Conservation (phyloP, 2,888 invertebrate genomes). For the Agriopis marginaria region DNA sequence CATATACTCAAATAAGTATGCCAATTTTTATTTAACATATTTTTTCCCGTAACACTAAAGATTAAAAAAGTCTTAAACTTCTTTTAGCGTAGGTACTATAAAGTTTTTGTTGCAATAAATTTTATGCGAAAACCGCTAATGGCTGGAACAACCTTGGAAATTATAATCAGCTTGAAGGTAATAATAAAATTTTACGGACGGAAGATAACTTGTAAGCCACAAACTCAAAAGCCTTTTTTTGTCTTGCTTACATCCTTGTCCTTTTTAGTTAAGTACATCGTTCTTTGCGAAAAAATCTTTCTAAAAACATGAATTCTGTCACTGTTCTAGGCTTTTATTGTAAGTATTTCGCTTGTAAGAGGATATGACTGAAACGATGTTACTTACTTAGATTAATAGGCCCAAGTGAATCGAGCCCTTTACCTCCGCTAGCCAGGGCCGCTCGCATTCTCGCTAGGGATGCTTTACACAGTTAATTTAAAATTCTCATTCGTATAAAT, state of each 20-base stretch:
- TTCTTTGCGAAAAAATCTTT: neutral
- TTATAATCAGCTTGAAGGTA: slow-evolving; percentile 12
- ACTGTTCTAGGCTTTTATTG: no score
- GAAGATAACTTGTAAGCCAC: neutral
- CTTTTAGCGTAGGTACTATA: slow-evolving; percentile 3
- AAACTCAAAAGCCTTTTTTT: neutral
- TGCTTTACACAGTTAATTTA: slow-evolving; percentile 85
- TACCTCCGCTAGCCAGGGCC: slow-evolving; percentile 62
- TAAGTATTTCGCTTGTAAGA: neutral
- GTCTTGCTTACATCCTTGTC: neutral
- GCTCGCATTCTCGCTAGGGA: slow-evolving; percentile 64
- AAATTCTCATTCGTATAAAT: slow-evolving; percentile 86
- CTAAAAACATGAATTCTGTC: no score
- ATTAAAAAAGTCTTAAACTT: neutral
- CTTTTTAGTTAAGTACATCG: neutral
- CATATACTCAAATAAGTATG: no score
- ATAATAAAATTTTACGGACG: neutral
- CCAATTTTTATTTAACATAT: neutral
- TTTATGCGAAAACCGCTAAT: slow-evolving; percentile 29
- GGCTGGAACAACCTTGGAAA: slow-evolving; percentile 20
- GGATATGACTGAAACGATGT: neutral
- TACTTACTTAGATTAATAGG: slow-evolving; percentile 18
- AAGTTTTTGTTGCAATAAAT: slow-evolving; percentile 12
- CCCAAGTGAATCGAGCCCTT: slow-evolving; percentile 57
- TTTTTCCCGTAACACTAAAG: neutral